These are phyloP conservation scores for Eciton burchellii DNA, from an alignment of 1,140 invertebrate species.

Conservation along the genomic window DNA sequence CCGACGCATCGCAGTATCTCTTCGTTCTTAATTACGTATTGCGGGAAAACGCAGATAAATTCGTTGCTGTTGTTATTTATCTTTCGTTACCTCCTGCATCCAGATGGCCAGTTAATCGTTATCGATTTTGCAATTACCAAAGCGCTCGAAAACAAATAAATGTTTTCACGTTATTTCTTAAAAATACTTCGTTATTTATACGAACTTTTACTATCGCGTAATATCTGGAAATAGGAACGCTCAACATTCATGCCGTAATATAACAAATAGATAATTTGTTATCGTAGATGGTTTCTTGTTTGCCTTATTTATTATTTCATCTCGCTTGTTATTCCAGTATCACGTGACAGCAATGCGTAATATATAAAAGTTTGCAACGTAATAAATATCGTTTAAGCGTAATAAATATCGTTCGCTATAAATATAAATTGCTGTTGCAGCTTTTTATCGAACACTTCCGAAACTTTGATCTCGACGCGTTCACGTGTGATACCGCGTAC, in stretches of 20 bases:
- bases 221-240: neutral
- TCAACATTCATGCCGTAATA: neutral
- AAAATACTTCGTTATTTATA: neutral
- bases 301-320: neutral
- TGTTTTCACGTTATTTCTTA: neutral
- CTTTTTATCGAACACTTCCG: conserved; percentile 45
- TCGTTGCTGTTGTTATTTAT: neutral
- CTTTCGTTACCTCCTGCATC: neutral
- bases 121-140: neutral
- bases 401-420: conserved; percentile 28
- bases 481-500: neutral
- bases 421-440: conserved; percentile 48
- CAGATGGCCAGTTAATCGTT: neutral
- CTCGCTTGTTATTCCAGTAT: neutral
- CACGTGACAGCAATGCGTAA: conserved; percentile 18
- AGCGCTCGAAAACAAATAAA: neutral
- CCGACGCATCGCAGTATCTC: too few species aligned
- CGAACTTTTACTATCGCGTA: neutral
- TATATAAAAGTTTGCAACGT: conserved; percentile 19
- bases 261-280: neutral
- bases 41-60: neutral
- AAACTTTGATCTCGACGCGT: conserved; percentile 35
- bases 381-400: neutral
- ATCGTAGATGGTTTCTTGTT: neutral
- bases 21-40: neutral